phyloP scores from a whole-genome alignment of 2,888 invertebrate species.

The Yponomeuta sedellus region DNA sequence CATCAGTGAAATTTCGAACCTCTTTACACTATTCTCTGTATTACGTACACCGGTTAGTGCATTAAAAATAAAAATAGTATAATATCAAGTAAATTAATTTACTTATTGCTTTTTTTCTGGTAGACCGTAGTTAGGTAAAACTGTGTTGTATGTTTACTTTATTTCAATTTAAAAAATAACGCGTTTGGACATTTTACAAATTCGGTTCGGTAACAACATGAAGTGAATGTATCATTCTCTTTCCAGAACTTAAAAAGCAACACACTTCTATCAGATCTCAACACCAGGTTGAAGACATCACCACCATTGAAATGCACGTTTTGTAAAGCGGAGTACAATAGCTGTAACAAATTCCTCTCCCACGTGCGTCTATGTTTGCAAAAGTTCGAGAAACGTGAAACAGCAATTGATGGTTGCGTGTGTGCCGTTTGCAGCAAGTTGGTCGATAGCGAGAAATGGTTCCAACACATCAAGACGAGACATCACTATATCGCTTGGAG shows the following conservation, averaged over 20 bases:
- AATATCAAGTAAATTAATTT: too few relatives aligned
- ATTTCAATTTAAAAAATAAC: too few relatives aligned
- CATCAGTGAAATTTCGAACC: too few relatives aligned
- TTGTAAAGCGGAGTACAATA: conserved; percentile 31
- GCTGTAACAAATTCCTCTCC: conserved; percentile 29
- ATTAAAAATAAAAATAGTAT: too few relatives aligned
- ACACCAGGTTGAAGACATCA: conserved; percentile 26
- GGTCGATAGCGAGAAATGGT: conserved; percentile 31
- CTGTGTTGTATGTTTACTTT: too few relatives aligned
- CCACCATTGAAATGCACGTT: conserved; percentile 36
- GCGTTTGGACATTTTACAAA: too few relatives aligned
- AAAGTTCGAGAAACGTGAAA: conserved; percentile 15
- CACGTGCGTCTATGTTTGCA: conserved; percentile 35
- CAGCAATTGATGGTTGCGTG: neutral
- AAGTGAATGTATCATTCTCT: neutral
- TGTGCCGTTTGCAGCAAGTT: conserved; percentile 37
- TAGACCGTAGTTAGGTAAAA: too few relatives aligned
- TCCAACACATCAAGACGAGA: conserved; percentile 35
- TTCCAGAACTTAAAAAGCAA: conserved; percentile 38
- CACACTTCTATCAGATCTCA: conserved; percentile 30
- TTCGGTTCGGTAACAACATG: too few relatives aligned
- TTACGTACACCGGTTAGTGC: too few relatives aligned
- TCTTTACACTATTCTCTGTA: too few relatives aligned
- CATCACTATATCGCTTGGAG: conserved; percentile 51
- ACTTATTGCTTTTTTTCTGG: too few relatives aligned